Percentiles rank a stretch among this genome's conserved stretches.
Evolutionary conservation across 2,888 invertebrate species (phyloP).

Genomic region (Dryocosmus kuriphilus): DNA sequence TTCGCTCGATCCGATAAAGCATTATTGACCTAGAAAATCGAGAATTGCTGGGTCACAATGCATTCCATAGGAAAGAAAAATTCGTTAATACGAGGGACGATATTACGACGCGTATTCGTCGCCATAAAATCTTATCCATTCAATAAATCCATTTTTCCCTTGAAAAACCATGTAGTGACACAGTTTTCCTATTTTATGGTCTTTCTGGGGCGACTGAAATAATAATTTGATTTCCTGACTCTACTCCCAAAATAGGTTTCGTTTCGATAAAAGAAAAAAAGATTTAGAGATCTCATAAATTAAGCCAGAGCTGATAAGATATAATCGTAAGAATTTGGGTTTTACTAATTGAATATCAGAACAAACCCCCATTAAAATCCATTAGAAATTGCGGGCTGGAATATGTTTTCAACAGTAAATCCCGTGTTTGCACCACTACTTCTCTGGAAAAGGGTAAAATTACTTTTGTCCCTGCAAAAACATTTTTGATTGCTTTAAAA

Average conservation of each 20-base stretch:
- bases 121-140: not conserved
- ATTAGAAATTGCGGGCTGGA: no score
- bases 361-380: no score
- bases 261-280: no score
- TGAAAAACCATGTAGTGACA: not conserved
- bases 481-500: not conserved
- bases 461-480: not conserved
- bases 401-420: no score
- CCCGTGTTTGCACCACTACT: no score
- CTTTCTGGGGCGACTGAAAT: not conserved
- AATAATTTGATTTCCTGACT: not conserved
- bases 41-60: conserved; percentile 2
- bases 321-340: no score
- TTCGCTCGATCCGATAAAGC: not conserved
- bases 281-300: no score
- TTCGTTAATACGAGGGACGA: conserved; percentile 19
- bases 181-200: not conserved
- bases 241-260: not conserved
- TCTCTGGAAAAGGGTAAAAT: not conserved
- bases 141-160: not conserved
- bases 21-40: conserved; percentile 24
- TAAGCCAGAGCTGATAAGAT: no score
- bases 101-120: conserved; percentile 19
- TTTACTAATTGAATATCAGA: no score
- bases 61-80: conserved; percentile 25